Evolutionary conservation across 2,113 vertebrate genomes (phyloP).

Genomic region (Syrrhaptes paradoxus): DNA sequence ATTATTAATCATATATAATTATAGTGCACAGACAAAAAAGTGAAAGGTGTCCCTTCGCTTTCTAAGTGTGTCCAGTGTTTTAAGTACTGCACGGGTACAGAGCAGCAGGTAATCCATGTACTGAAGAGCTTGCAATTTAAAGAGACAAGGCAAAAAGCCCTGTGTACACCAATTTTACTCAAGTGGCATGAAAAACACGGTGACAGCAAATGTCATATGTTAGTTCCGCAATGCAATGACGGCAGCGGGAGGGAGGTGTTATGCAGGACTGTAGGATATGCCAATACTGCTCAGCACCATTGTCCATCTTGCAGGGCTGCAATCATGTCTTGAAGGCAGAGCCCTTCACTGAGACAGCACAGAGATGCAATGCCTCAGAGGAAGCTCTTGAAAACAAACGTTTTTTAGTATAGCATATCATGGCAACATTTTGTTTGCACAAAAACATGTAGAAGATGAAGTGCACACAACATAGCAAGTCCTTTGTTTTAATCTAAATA

Average conservation of each 20-base stretch:
- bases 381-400: not conserved
- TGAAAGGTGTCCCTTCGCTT: not conserved
- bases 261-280: accelerated
- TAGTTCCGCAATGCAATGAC: accelerated
- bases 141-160: not conserved
- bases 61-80: not conserved
- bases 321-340: not conserved
- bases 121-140: not conserved
- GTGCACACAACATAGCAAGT: not conserved
- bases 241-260: not conserved
- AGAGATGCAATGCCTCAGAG: not conserved
- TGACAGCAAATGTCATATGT: accelerated
- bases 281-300: not conserved
- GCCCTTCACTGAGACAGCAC: not conserved
- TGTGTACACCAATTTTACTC: not conserved
- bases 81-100: not conserved
- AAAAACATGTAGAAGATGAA: not conserved
- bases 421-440: not conserved
- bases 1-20: not conserved
- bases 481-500: not conserved
- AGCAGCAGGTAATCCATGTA: not conserved
- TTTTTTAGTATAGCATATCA: not conserved
- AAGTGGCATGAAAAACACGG: not conserved
- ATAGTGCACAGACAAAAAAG: not conserved
- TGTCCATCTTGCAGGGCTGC: not conserved